Evolutionary conservation across 2,888 invertebrate species (phyloP).

Genomic region (Formica aserva): DNA sequence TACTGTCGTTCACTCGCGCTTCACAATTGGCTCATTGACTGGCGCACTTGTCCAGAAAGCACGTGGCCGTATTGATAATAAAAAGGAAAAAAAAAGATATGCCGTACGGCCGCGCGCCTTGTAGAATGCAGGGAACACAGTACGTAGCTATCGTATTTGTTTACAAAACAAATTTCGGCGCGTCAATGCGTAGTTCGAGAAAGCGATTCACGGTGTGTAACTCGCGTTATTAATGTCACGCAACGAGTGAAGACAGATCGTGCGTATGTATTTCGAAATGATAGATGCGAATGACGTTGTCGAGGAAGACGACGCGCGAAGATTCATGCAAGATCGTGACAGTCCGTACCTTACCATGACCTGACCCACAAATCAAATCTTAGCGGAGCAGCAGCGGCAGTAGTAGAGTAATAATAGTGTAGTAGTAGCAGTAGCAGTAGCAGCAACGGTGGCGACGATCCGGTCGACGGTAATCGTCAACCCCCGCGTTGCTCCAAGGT

Average conservation of each 20-base stretch:
- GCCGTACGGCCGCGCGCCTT: not conserved
- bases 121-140: not conserved
- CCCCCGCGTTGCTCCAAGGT: constrained; percentile 62
- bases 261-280: not conserved
- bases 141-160: not conserved
- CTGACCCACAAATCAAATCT: constrained; percentile 77
- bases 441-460: not conserved
- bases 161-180: not conserved
- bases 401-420: not conserved
- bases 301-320: not conserved
- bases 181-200: not conserved
- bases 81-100: not conserved
- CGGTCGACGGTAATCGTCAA: constrained; percentile 61
- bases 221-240: not conserved
- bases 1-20: constrained; percentile 2
- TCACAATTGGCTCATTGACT: constrained; percentile 45
- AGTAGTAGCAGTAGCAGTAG: not conserved
- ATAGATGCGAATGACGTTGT: not conserved
- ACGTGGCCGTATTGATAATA: constrained; percentile 47
- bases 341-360: constrained; percentile 83
- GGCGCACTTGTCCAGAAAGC: constrained; percentile 33
- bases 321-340: constrained; percentile 31
- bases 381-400: constrained; percentile 47
- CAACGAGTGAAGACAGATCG: not conserved
- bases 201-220: not conserved